Conservation (phyloP, 2,797 vertebrate species). For the Babyrousa celebensis region DNA sequence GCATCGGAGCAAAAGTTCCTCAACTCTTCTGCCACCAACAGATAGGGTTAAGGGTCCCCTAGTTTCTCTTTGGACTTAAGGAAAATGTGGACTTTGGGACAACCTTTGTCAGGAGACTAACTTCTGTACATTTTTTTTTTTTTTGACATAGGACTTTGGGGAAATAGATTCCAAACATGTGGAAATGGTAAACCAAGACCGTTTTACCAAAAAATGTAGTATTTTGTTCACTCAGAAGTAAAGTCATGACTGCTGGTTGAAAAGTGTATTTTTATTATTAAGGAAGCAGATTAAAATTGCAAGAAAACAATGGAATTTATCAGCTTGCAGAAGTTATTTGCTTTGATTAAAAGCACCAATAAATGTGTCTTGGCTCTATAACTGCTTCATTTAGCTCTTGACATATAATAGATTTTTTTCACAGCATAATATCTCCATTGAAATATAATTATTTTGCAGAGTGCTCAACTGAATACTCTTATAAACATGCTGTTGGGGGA, state of each 20-base stretch:
- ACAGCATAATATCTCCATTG: constrained; percentile 93
- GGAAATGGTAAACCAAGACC: constrained; percentile 6
- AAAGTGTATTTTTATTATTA: constrained; percentile 89
- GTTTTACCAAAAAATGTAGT: background rate
- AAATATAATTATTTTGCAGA: constrained; percentile 94
- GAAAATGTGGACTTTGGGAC: constrained; percentile 43
- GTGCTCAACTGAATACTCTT: constrained; percentile 96
- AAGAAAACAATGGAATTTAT: constrained; percentile 90
- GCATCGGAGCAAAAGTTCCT: constrained; percentile 55
- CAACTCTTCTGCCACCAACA: constrained; percentile 62
- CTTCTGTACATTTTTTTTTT: background rate
- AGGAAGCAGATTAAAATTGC: constrained; percentile 89
- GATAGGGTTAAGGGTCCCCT: constrained; percentile 63
- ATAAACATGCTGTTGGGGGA: constrained; percentile 97
- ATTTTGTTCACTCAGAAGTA: constrained; percentile 84
- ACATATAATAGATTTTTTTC: constrained; percentile 90
- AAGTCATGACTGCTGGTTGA: constrained; percentile 83
- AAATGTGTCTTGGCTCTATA: constrained; percentile 89
- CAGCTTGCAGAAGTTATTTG: constrained; percentile 91
- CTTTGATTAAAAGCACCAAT: constrained; percentile 92
- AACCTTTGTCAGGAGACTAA: constrained; percentile 60
- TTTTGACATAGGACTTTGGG: background rate
- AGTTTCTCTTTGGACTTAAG: constrained; percentile 59
- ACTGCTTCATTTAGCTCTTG: constrained; percentile 93
- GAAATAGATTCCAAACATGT: constrained; percentile 54